Evolutionary conservation across 2,888 invertebrate species (phyloP).

Genomic region (Epinotia bilunana): DNA sequence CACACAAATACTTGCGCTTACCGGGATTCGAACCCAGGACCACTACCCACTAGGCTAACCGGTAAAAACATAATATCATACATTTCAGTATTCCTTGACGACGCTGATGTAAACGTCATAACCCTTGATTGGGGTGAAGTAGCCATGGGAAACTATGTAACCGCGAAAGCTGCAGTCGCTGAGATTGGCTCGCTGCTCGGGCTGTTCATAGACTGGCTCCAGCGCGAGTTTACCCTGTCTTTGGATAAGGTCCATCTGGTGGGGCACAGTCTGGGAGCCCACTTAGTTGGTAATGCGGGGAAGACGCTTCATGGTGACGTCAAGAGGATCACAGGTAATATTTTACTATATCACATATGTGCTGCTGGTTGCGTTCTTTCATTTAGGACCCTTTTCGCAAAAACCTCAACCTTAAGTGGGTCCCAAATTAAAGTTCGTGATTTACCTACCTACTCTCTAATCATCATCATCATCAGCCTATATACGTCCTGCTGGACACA

Average conservation of each 20-base stretch:
- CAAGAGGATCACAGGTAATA: slow-evolving; percentile 14
- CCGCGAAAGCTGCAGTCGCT: not conserved
- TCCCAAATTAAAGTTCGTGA: no score
- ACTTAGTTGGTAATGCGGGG: slow-evolving; percentile 19
- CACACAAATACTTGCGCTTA: no score
- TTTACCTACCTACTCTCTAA: no score
- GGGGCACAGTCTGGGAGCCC: slow-evolving; percentile 22
- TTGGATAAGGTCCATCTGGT: slow-evolving; percentile 10
- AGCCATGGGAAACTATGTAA: not conserved
- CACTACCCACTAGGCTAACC: no score
- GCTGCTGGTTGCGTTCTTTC: no score
- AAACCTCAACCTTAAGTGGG: no score
- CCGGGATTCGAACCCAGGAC: no score
- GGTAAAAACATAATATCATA: not conserved
- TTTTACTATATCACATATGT: no score
- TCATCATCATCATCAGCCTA: no score
- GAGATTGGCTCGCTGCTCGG: slow-evolving; percentile 6
- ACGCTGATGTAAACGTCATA: slow-evolving; percentile 20
- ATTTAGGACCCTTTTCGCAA: no score
- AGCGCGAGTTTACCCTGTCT: not conserved
- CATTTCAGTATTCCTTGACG: slow-evolving; percentile 16
- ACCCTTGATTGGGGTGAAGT: slow-evolving; percentile 21
- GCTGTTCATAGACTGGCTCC: slow-evolving; percentile 20
- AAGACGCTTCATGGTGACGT: slow-evolving; percentile 1
- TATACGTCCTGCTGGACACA: no score